Percentiles rank a stretch among this genome's conserved stretches.
phyloP scores from a whole-genome alignment of 2,888 invertebrate genomes.

The Isoperla grammatica region DNA sequence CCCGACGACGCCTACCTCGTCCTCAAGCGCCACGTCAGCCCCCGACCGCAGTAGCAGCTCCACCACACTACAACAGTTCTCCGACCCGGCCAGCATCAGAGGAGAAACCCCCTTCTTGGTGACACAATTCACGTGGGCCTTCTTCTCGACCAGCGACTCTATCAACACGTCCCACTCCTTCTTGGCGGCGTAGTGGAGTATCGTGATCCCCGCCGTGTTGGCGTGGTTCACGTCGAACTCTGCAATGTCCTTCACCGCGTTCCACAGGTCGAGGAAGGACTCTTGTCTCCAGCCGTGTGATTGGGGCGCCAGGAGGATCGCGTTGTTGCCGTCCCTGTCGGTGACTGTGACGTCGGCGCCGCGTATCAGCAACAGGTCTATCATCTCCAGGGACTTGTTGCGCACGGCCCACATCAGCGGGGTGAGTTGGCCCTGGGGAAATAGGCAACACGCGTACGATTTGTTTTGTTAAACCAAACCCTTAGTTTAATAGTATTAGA shows the following conservation, averaged over 20 bases:
- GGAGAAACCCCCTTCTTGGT: constrained; percentile 41
- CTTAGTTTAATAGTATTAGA: too few relatives aligned
- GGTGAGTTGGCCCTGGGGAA: constrained; percentile 39
- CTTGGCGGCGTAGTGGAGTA: constrained; percentile 43
- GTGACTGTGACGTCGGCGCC: constrained; percentile 41
- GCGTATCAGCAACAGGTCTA: constrained; percentile 40
- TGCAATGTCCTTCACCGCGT: constrained; percentile 36
- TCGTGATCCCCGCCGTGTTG: constrained; percentile 41
- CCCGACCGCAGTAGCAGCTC: constrained; percentile 37
- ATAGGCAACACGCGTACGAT: too few relatives aligned
- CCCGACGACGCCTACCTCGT: too few relatives aligned
- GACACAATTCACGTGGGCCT: constrained; percentile 35
- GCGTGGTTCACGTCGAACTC: constrained; percentile 39
- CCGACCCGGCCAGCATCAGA: constrained; percentile 43
- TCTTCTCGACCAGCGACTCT: constrained; percentile 37
- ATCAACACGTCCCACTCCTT: constrained; percentile 42
- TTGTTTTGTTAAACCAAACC: too few relatives aligned
- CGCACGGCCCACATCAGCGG: constrained; percentile 44
- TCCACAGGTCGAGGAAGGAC: constrained; percentile 42
- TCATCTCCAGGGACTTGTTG: constrained; percentile 41
- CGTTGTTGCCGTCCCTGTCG: constrained; percentile 41
- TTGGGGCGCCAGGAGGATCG: constrained; percentile 41
- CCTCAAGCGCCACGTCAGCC: constrained; percentile 40
- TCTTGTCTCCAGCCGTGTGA: constrained; percentile 43
- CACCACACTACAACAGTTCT: constrained; percentile 39